Evolutionary conservation across 23 tunicate species (phyloP).

Genomic region (Ascidia mentula): DNA sequence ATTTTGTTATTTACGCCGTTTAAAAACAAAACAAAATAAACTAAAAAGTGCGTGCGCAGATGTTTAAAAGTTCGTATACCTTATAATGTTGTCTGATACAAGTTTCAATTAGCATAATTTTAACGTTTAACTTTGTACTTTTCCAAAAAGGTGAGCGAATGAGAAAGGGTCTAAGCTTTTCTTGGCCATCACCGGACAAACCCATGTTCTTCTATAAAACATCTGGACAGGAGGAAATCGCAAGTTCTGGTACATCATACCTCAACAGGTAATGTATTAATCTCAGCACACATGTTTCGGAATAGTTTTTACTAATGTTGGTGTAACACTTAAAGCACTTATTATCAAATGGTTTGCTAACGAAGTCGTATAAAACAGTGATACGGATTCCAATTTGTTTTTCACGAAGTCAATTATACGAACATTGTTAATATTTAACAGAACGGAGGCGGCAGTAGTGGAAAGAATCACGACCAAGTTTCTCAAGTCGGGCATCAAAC

Average conservation of each 20-base stretch:
- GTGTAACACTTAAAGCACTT: neutral
- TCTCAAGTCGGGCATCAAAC: constrained; percentile 91
- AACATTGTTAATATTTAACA: too few species aligned
- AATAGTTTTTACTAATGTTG: neutral
- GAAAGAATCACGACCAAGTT: constrained; percentile 94
- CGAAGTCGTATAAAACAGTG: too few species aligned
- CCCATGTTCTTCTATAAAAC: constrained; percentile 99
- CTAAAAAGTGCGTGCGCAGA: too few species aligned
- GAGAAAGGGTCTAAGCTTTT: constrained; percentile 80
- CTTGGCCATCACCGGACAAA: constrained; percentile 98
- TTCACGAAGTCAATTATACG: too few species aligned
- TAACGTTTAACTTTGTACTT: neutral
- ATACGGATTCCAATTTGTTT: too few species aligned
- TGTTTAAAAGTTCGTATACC: too few species aligned
- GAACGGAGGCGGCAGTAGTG: constrained; percentile 98
- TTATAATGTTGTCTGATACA: too few species aligned
- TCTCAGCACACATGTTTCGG: neutral
- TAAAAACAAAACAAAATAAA: too few species aligned
- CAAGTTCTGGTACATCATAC: constrained; percentile 95
- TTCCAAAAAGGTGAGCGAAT: constrained; percentile 68
- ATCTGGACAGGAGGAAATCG: constrained; percentile 97
- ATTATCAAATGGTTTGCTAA: too few species aligned
- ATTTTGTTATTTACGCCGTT: too few species aligned
- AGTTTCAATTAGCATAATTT: neutral
- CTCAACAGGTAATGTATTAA: constrained; percentile 67